Evolutionary conservation across 2,888 invertebrate genomes (phyloP).

Genomic region (Heliconius erato): DNA sequence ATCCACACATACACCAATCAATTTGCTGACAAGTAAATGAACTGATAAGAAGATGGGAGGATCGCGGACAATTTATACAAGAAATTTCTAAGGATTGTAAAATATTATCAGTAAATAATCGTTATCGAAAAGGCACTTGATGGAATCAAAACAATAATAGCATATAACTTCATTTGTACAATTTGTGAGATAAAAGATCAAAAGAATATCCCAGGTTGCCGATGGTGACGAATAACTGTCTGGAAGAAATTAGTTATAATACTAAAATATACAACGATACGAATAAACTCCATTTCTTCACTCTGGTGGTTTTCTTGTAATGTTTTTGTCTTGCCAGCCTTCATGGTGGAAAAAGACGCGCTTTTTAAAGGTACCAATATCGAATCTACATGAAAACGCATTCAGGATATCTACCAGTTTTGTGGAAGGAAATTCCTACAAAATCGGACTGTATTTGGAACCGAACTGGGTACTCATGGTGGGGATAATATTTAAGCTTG

Average conservation of each 20-base stretch:
- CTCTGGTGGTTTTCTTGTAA: no score
- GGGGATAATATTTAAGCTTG: no score
- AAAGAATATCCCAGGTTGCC: constrained; percentile 46
- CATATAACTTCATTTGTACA: constrained; percentile 40
- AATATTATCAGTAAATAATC: constrained; percentile 42
- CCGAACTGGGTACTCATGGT: no score
- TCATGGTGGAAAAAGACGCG: no score
- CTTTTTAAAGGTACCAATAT: no score
- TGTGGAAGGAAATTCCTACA: no score
- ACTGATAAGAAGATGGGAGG: constrained; percentile 35
- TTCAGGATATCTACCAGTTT: no score
- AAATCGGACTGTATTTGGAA: no score
- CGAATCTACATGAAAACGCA: no score
- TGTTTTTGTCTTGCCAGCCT: no score
- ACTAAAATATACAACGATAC: background rate
- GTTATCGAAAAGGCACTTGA: constrained; percentile 39
- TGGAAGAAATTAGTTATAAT: background rate
- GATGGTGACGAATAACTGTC: constrained; percentile 12
- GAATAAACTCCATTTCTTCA: no score
- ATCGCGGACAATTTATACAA: constrained; percentile 45
- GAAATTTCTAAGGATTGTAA: constrained; percentile 33
- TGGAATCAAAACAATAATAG: constrained; percentile 49
- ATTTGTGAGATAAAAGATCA: constrained; percentile 47
- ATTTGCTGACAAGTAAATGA: constrained; percentile 23
- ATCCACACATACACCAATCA: background rate